Percentiles rank a stretch among this genome's conserved stretches.
phyloP scores from a whole-genome alignment of 1,140 invertebrate species.

The Sminthurides bifidus region DNA sequence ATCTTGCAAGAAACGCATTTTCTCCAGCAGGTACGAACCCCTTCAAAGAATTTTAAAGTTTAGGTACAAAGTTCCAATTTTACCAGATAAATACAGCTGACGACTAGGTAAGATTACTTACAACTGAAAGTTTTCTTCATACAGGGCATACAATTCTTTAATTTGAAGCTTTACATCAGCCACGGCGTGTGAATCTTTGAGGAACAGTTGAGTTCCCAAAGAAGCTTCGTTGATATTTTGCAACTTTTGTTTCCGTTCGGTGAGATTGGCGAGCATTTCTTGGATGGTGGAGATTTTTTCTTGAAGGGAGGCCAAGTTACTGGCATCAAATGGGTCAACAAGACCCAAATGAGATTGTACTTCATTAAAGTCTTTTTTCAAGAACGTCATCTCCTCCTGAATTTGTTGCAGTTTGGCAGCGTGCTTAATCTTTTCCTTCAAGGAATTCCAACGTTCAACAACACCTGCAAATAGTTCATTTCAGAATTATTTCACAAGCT shows the following conservation, averaged over 20 bases:
- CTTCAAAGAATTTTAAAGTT: conserved; percentile 10
- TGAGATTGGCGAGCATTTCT: conserved; percentile 18
- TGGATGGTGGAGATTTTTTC: conserved; percentile 27
- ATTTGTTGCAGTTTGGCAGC: conserved; percentile 27
- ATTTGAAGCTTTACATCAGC: conserved; percentile 26
- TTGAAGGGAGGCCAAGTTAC: conserved; percentile 20
- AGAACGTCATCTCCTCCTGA: conserved; percentile 25
- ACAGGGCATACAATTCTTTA: conserved; percentile 26
- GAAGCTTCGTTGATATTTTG: conserved; percentile 29
- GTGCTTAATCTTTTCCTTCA: conserved; percentile 26
- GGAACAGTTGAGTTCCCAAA: conserved; percentile 23
- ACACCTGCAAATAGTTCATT: conserved; percentile 18
- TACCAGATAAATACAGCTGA: background rate
- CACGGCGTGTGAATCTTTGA: conserved; percentile 18
- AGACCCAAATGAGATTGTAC: conserved; percentile 19
- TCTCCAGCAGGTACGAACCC: conserved; percentile 27
- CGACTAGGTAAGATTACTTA: conserved; percentile 17
- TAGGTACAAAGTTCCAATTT: background rate
- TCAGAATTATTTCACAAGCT: background rate
- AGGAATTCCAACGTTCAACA: conserved; percentile 22
- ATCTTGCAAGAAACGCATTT: conserved; percentile 31
- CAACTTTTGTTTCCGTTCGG: conserved; percentile 19
- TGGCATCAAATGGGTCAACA: conserved; percentile 28
- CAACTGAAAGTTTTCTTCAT: conserved; percentile 32
- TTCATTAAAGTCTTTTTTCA: conserved; percentile 26